A percentile compares a stretch with the other conserved stretches of the same genome.
These are phyloP conservation scores for Gambusia holbrooki DNA, from an alignment of 2,113 vertebrate genomes.

Conservation along the genomic window DNA sequence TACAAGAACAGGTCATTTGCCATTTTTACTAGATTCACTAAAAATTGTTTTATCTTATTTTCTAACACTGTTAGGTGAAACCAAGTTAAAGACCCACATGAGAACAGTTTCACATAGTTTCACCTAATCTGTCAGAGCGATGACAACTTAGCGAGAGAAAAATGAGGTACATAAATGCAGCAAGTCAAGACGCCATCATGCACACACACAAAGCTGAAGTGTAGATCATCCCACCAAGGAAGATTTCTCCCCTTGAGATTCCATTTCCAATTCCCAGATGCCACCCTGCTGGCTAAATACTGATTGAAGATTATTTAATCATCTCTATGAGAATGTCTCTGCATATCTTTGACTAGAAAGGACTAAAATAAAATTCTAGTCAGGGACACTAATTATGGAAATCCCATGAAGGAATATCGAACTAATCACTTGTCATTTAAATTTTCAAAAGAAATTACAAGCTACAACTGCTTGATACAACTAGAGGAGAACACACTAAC, in stretches of 20 bases:
- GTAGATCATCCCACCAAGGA: slow-evolving; percentile 52
- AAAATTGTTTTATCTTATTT: slow-evolving; percentile 9
- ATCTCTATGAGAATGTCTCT: slow-evolving; percentile 68
- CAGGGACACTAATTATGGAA: slow-evolving; percentile 75
- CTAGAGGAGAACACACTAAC: slow-evolving; percentile 47
- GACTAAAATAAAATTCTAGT: slow-evolving; percentile 67
- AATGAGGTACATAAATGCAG: slow-evolving; percentile 24
- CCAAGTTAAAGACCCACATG: slow-evolving; percentile 28
- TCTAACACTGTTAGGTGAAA: slow-evolving; percentile 42
- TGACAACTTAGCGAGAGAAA: slow-evolving; percentile 43
- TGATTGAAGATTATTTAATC: slow-evolving; percentile 77
- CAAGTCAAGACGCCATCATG: slow-evolving; percentile 18
- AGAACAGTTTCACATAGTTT: slow-evolving; percentile 12
- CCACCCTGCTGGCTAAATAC: slow-evolving; percentile 66
- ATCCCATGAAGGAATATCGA: slow-evolving; percentile 68
- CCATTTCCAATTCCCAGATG: slow-evolving; percentile 64
- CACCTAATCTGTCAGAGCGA: slow-evolving; percentile 35
- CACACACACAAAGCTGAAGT: slow-evolving; percentile 32
- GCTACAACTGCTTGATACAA: slow-evolving; percentile 48
- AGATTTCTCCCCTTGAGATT: slow-evolving; percentile 54
- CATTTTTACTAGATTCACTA: background rate
- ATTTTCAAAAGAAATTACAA: slow-evolving; percentile 59
- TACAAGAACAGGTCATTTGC: too few relatives aligned
- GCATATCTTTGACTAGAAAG: slow-evolving; percentile 72
- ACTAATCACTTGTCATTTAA: slow-evolving; percentile 69